Evolutionary conservation across 2,113 vertebrate genomes (phyloP).

Genomic region (Sapajus apella): DNA sequence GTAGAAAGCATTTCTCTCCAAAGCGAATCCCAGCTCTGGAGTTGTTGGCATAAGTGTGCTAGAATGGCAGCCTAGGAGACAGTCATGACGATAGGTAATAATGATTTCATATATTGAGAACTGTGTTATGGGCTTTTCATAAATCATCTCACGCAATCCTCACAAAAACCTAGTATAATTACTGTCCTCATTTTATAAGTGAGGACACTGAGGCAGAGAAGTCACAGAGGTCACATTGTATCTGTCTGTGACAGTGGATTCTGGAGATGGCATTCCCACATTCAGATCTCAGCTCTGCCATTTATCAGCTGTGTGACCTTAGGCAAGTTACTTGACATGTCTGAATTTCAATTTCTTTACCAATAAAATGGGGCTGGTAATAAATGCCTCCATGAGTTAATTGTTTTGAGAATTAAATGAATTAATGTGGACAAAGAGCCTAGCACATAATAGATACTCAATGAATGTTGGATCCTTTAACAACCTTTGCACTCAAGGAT

Average conservation of each 20-base stretch:
- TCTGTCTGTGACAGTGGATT: neutral
- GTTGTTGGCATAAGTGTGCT: neutral
- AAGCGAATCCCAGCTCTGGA: neutral
- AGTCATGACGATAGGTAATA: neutral
- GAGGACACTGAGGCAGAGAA: neutral
- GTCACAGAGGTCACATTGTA: neutral
- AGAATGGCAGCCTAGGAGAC: neutral
- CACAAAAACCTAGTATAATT: neutral
- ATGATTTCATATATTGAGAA: neutral
- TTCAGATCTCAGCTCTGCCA: neutral
- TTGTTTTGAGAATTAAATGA: conserved; percentile 39
- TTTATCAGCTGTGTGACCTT: conserved; percentile 42
- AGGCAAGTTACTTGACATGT: conserved; percentile 29
- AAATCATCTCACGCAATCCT: neutral
- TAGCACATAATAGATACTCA: conserved; percentile 56
- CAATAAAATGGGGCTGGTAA: neutral
- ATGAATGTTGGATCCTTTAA: conserved; percentile 34
- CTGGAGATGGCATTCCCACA: neutral
- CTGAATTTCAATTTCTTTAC: conserved; percentile 41
- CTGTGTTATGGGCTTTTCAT: neutral
- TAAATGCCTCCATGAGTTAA: conserved; percentile 37
- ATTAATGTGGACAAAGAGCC: conserved; percentile 44
- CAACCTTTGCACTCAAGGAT: conserved; percentile 73
- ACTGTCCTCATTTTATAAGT: neutral
- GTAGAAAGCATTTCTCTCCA: neutral